Evolutionary conservation across 2,797 vertebrate species (phyloP).

Genomic region (Phataginus tricuspis): DNA sequence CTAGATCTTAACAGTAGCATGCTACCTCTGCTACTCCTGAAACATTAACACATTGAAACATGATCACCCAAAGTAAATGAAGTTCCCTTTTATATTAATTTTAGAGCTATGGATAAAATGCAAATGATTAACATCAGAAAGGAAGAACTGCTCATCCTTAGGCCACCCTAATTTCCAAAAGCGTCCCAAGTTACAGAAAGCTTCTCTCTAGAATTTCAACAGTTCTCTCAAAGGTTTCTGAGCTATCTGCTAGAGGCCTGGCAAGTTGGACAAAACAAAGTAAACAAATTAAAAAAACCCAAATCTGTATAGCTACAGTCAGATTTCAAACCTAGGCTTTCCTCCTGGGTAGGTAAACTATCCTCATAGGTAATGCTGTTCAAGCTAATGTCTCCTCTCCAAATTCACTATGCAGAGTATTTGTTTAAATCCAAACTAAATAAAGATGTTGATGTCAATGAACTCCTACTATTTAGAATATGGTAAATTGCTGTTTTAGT

Average conservation of each 20-base stretch:
- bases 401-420: not conserved
- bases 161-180: not conserved
- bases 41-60: conserved; percentile 58
- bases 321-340: conserved; percentile 13
- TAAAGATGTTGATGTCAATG: not conserved
- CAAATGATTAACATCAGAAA: conserved; percentile 47
- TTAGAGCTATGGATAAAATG: conserved; percentile 44
- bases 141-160: conserved; percentile 14
- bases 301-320: not conserved
- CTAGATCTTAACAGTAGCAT: conserved; percentile 67
- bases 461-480: not conserved
- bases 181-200: not conserved
- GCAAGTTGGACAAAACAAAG: not conserved
- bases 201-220: not conserved
- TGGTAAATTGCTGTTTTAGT: not conserved
- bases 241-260: not conserved
- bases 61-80: not conserved
- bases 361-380: not conserved
- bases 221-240: not conserved
- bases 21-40: conserved; percentile 62
- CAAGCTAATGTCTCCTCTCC: not conserved
- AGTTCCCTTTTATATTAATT: conserved; percentile 25
- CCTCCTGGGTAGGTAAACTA: not conserved
- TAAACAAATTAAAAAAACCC: not conserved
- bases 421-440: not conserved